These are phyloP conservation scores for Halesus radiatus DNA, from an alignment of 1,140 invertebrate genomes.

Conservation along the genomic window DNA sequence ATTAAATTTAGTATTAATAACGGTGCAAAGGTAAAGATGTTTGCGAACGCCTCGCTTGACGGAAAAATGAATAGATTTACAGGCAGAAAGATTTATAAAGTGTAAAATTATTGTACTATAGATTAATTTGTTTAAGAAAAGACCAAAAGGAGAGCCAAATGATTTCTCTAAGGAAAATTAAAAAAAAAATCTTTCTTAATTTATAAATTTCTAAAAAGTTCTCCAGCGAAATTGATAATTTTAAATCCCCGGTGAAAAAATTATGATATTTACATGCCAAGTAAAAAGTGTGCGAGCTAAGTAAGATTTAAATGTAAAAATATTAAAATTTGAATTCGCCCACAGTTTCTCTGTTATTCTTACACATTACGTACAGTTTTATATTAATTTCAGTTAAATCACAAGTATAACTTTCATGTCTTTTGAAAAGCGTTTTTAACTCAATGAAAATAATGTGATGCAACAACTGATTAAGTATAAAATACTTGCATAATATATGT, in stretches of 20 bases:
- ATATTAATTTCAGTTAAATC: too few species aligned
- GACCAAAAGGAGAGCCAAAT: constrained; percentile 34
- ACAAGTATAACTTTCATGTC: not conserved
- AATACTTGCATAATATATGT: constrained; percentile 36
- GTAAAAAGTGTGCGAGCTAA: too few species aligned
- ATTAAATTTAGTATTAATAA: constrained; percentile 4
- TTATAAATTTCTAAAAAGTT: too few species aligned
- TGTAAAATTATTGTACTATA: constrained; percentile 10
- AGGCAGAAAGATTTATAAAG: constrained; percentile 11
- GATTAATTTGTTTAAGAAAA: constrained; percentile 27
- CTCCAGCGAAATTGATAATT: too few species aligned
- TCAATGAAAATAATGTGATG: constrained; percentile 51
- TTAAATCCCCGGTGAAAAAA: too few species aligned
- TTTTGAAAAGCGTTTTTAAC: constrained; percentile 16
- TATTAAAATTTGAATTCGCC: too few species aligned
- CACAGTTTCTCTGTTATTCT: too few species aligned
- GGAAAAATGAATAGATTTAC: constrained; percentile 2
- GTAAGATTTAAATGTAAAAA: too few species aligned
- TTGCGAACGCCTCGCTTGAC: constrained; percentile 13
- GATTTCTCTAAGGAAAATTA: constrained; percentile 10
- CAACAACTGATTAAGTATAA: constrained; percentile 56
- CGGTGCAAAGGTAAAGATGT: constrained; percentile 17
- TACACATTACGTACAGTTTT: too few species aligned
- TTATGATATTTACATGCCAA: too few species aligned
- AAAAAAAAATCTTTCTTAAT: too few species aligned